phyloP scores from a whole-genome alignment of 2,888 invertebrate genomes.

The Drosophila flavopinicola region DNA sequence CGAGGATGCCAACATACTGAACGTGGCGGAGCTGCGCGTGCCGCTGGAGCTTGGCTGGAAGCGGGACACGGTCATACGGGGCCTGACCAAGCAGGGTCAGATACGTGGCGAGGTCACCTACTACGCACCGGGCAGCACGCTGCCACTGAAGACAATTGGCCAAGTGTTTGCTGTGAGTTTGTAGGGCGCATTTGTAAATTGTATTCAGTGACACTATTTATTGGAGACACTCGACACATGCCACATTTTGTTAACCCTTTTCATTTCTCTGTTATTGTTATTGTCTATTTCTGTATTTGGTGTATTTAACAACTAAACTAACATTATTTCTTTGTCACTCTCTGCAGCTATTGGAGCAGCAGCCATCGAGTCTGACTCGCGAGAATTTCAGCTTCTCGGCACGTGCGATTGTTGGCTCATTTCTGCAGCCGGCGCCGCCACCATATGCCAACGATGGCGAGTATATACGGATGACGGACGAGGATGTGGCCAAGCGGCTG shows the following conservation, averaged over 20 bases:
- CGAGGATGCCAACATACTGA: conserved; percentile 85
- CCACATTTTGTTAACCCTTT: too few relatives aligned
- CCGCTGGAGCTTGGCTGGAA: conserved; percentile 94
- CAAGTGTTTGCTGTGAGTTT: conserved; percentile 87
- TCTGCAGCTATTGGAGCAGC: conserved; percentile 86
- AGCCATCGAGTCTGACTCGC: conserved; percentile 88
- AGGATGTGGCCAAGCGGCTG: conserved; percentile 91
- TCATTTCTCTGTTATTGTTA: too few relatives aligned
- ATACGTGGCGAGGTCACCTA: conserved; percentile 97
- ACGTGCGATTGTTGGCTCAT: conserved; percentile 94
- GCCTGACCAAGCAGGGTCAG: conserved; percentile 93
- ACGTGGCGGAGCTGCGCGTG: conserved; percentile 86
- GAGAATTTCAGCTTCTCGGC: conserved; percentile 97
- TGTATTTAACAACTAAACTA: too few relatives aligned
- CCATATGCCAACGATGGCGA: conserved; percentile 88
- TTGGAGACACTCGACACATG: background rate
- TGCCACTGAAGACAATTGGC: conserved; percentile 87
- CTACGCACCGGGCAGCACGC: conserved; percentile 88
- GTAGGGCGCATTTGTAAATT: conserved; percentile 70
- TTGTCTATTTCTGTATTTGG: too few relatives aligned
- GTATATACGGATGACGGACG: conserved; percentile 90
- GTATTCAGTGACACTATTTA: background rate
- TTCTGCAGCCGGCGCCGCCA: conserved; percentile 90
- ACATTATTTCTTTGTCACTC: too few relatives aligned
- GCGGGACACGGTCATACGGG: conserved; percentile 95